Base-by-base conservation (phyloP, 2,888 invertebrate species). In the Octonoba sinensis region DNA sequence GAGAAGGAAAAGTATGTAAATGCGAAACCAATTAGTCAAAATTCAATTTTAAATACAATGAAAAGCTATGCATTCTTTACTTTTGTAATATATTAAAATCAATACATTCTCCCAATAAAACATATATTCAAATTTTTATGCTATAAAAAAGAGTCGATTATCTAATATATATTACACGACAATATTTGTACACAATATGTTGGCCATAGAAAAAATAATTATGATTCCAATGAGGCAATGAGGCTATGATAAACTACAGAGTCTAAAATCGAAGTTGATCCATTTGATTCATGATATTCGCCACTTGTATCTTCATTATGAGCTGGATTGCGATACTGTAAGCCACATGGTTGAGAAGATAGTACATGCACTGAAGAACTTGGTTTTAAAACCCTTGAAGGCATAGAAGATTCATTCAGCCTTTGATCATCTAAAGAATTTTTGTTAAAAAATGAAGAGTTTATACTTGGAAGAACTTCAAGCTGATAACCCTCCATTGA, bases 261-360 rank as follows among this genome's bases (percentile, higher is more conserved):
- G 60, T 79, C 73, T 44, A 79, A 51, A 73, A 79, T 65, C 11
- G 79, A 79, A 44, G 78, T 72, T 24, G 69, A 47, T 18, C 60
- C 24, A 47, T 27, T 24, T 18, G 79, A 67, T 54, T 73, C 79
- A 57, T 24, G 15, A 79, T 62, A 73, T 36, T 79, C 79, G 22
- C 46, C 47, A n/a, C 18, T 66, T 56, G 44, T 20, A 18, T 72
- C 56, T 56, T 79, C 79, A 69, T 51, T n/a, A 24, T 67, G 72
- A n/a, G 27, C 27, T 62, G 67, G 60, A 56, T 67, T 79, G 60
- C 62, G 59, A 67, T 73, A 79, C 62, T 79, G 79, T 59, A 79
- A 67, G 62, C 79, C 79, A 79, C 72, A 79, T 22, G 79, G 67
- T 24, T 79, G 79, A 54, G 79, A 73, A 24, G 79, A 67, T 62